These are phyloP conservation scores for Eriocheir sinensis DNA, from an alignment of 1,140 invertebrate species.

Conservation along the genomic window DNA sequence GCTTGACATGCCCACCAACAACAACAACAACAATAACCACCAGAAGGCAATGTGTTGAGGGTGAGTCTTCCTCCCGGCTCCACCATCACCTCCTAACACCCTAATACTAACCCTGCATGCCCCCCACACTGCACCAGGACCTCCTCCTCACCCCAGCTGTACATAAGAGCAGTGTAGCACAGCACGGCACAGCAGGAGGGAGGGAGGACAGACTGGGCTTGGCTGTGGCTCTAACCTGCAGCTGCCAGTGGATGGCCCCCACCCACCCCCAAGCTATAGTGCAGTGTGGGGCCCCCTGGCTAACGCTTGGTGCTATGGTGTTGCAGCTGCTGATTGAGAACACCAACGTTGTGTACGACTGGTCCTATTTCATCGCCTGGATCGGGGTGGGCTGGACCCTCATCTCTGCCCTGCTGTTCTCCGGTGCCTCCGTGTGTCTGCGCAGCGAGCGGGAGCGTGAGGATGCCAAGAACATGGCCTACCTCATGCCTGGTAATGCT, in stretches of 20 bases:
- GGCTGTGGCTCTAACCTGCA: too few relatives aligned
- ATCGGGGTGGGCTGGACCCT: conserved; percentile 94
- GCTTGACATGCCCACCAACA: too few relatives aligned
- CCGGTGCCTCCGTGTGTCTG: conserved; percentile 95
- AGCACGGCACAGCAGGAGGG: not conserved
- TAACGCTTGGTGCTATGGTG: conserved; percentile 71
- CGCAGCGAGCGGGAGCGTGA: conserved; percentile 95
- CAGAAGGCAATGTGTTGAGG: not conserved
- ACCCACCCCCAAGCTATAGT: not conserved
- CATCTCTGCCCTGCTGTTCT: conserved; percentile 94
- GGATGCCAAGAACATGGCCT: conserved; percentile 97
- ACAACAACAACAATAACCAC: not conserved
- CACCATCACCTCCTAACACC: not conserved
- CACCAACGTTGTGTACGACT: conserved; percentile 94
- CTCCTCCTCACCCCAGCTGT: not conserved
- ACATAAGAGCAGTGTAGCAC: not conserved
- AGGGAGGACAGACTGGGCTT: not conserved
- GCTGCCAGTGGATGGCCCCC: not conserved
- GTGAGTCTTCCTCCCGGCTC: not conserved
- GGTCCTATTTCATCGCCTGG: conserved; percentile 98
- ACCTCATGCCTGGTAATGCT: conserved; percentile 95
- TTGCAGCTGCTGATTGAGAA: conserved; percentile 92
- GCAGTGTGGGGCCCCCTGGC: conserved; percentile 33
- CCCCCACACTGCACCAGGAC: not conserved
- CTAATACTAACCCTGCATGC: not conserved